Conservation (phyloP, 2,113 vertebrate species). For the Heteronetta atricapilla region DNA sequence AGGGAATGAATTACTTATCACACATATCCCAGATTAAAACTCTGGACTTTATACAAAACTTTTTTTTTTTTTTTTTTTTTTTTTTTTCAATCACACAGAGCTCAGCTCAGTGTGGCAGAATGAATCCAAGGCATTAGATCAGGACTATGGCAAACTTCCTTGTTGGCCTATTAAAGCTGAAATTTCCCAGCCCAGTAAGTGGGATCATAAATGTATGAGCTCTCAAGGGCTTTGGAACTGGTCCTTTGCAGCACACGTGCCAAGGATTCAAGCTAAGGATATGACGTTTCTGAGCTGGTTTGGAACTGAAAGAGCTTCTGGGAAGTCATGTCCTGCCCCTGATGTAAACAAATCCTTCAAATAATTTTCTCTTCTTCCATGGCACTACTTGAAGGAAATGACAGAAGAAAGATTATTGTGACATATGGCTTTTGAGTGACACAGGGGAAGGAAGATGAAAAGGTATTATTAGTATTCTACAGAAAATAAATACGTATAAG, state of each 20-base stretch:
- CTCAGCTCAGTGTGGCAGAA: not conserved
- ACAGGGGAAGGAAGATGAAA: not conserved
- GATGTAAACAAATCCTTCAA: not conserved
- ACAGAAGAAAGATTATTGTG: not conserved
- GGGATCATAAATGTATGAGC: accelerated
- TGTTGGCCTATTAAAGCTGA: not conserved
- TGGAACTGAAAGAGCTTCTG: not conserved
- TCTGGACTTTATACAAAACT: not conserved
- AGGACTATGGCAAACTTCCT: not conserved
- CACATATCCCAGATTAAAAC: not conserved
- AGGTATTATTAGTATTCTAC: not conserved
- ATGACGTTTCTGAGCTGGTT: not conserved
- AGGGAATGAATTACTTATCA: not conserved
- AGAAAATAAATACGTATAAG: not conserved
- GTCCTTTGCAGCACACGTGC: not conserved
- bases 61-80: not conserved
- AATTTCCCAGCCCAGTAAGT: not conserved
- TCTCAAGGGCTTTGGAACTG: not conserved
- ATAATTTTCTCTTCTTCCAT: not conserved
- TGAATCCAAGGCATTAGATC: not conserved
- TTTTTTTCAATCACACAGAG: not conserved
- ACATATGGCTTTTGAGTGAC: not conserved
- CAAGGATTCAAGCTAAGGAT: not conserved
- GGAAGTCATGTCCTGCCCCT: not conserved
- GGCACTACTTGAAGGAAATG: not conserved